Evolutionary conservation across 2,113 vertebrate genomes (phyloP).

Genomic region (Rhabdomys dilectus): DNA sequence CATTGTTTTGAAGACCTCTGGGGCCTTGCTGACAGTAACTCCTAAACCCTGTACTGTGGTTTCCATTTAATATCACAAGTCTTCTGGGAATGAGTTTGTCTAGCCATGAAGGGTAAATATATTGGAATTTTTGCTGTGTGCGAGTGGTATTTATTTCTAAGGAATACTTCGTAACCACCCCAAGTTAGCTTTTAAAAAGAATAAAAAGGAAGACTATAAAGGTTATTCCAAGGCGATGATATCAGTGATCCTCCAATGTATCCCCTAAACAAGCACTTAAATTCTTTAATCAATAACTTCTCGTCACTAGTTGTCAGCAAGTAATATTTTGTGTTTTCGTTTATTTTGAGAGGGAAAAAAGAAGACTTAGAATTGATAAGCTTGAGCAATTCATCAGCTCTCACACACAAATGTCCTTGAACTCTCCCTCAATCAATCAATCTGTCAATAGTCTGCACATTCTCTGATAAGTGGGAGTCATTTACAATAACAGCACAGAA

Average conservation of each 20-base stretch:
- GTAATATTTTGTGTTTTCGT: neutral
- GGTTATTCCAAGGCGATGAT: neutral
- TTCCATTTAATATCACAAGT: neutral
- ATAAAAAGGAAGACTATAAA: neutral
- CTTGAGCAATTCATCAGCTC: constrained; percentile 48
- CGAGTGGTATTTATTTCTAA: neutral
- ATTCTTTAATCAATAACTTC: constrained; percentile 51
- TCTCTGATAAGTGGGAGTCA: constrained; percentile 52
- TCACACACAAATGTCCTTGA: neutral
- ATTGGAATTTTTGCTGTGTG: too few species aligned
- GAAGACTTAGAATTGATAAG: neutral
- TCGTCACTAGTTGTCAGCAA: constrained; percentile 11
- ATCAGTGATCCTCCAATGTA: neutral
- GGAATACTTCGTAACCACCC: neutral
- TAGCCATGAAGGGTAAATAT: neutral
- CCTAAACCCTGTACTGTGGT: neutral
- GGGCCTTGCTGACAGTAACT: too few species aligned
- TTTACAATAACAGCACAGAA: neutral
- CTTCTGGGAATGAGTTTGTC: neutral
- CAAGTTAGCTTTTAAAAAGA: neutral
- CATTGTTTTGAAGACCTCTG: neutral
- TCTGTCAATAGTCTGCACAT: constrained; percentile 20
- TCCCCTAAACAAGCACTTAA: constrained; percentile 32
- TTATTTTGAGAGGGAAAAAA: neutral
- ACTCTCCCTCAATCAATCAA: constrained; percentile 5